phyloP scores from a whole-genome alignment of 2,888 invertebrate genomes.

The Epirrita christyi region DNA sequence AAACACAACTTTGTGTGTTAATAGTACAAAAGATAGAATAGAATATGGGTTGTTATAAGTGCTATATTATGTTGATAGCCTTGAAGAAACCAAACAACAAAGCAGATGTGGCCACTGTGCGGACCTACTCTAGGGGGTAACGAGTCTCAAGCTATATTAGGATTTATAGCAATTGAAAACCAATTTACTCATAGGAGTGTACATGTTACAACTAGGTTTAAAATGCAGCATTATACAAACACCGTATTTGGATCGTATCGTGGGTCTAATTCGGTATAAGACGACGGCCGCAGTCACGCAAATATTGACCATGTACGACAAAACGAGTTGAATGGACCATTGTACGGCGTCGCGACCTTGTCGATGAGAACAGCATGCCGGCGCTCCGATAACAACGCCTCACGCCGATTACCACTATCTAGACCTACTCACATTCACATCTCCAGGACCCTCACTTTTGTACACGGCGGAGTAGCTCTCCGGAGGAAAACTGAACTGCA shows the following conservation, averaged over 20 bases:
- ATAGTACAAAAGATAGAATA: no score
- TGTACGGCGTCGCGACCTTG: constrained; percentile 66
- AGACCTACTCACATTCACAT: constrained; percentile 70
- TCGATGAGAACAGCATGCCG: constrained; percentile 57
- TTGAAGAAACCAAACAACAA: constrained; percentile 58
- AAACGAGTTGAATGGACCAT: constrained; percentile 76
- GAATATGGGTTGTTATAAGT: no score
- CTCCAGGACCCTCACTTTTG: constrained; percentile 55
- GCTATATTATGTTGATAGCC: constrained; percentile 45
- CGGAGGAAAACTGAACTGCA: constrained; percentile 73
- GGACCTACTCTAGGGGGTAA: constrained; percentile 40
- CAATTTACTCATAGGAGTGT: constrained; percentile 23
- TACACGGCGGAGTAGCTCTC: constrained; percentile 76
- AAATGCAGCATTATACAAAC: constrained; percentile 10
- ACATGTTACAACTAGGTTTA: constrained; percentile 9
- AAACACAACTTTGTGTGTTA: no score
- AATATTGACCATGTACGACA: constrained; percentile 50
- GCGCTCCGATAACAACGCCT: constrained; percentile 58
- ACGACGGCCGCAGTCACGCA: constrained; percentile 30
- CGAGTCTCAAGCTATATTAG: constrained; percentile 42
- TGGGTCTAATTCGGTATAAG: neutral
- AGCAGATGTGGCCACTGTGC: constrained; percentile 56
- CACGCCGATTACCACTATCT: constrained; percentile 45
- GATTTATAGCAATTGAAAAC: constrained; percentile 34
- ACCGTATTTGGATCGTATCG: constrained; percentile 4